Conservation (phyloP, 2,797 vertebrate species). For the Poeciliopsis presidionis region DNA sequence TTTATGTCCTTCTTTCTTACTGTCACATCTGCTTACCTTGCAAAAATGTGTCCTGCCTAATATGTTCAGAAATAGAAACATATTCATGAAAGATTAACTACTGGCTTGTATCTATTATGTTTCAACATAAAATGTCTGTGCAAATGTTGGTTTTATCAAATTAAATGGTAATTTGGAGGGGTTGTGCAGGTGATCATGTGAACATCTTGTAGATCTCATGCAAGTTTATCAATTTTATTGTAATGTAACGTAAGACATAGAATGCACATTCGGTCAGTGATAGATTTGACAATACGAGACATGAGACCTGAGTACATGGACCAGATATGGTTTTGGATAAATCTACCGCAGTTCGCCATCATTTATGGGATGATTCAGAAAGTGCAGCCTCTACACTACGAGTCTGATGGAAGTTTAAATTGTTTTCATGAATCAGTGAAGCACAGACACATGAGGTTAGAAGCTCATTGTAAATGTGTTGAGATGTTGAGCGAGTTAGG, state of each 20-base stretch:
- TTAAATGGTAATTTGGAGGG: not conserved
- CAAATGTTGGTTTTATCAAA: not conserved
- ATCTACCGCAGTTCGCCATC: slow-evolving; percentile 19
- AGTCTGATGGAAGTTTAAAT: slow-evolving; percentile 32
- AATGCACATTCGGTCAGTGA: slow-evolving; percentile 50
- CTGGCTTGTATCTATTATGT: not conserved
- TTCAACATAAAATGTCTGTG: not conserved
- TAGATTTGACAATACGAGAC: slow-evolving; percentile 31
- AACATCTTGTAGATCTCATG: slow-evolving; percentile 6
- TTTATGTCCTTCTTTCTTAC: not conserved
- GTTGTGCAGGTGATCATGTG: not conserved
- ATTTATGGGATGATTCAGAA: slow-evolving; percentile 19
- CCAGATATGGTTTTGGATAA: slow-evolving; percentile 39
- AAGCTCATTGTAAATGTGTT: slow-evolving; percentile 5
- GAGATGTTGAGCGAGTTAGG: slow-evolving; percentile 10
- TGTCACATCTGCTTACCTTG: not conserved
- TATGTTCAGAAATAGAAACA: not conserved
- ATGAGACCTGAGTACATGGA: slow-evolving; percentile 48
- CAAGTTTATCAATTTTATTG: slow-evolving; percentile 31
- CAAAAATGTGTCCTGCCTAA: not conserved
- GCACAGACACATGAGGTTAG: not conserved
- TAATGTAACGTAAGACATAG: slow-evolving; percentile 27
- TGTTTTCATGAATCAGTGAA: slow-evolving; percentile 15
- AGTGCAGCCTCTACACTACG: slow-evolving; percentile 10
- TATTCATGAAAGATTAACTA: not conserved